A percentile compares a stretch with the other conserved stretches of the same genome.
Conservation (phyloP, 2,888 invertebrate species). For the Heteromyza rotundicornis region DNA sequence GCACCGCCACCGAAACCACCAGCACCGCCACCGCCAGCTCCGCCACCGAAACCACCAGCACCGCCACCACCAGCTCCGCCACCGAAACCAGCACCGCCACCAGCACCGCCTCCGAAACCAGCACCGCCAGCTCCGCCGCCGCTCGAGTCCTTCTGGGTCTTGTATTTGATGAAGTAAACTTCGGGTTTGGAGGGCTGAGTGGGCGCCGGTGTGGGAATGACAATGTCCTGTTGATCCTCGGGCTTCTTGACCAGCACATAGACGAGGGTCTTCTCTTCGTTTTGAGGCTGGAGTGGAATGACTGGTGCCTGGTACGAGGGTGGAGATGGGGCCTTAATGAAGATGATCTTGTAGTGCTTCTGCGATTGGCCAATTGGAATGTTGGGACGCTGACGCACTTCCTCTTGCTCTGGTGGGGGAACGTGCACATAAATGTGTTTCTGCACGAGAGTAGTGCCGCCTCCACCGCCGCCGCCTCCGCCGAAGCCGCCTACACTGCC, state of each 20-base stretch:
- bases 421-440: slow-evolving; percentile 91
- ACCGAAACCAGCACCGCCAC: slow-evolving; percentile 45
- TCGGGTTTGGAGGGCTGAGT: slow-evolving; percentile 88
- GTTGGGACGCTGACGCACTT: slow-evolving; percentile 67
- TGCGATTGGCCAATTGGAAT: slow-evolving; percentile 77
- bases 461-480: slow-evolving; percentile 55
- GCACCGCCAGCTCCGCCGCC: slow-evolving; percentile 43
- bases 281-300: slow-evolving; percentile 80
- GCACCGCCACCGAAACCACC: slow-evolving; percentile 40
- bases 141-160: slow-evolving; percentile 62
- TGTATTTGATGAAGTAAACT: slow-evolving; percentile 78
- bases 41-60: slow-evolving; percentile 36
- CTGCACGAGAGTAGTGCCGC: slow-evolving; percentile 69
- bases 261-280: slow-evolving; percentile 87
- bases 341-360: slow-evolving; percentile 91
- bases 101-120: slow-evolving; percentile 35
- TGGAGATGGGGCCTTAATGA: slow-evolving; percentile 88
- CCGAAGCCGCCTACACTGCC: slow-evolving; percentile 44
- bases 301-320: slow-evolving; percentile 82
- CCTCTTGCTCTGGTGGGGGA: slow-evolving; percentile 85
- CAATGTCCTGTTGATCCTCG: slow-evolving; percentile 82
- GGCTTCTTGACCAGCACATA: slow-evolving; percentile 89
- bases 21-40: slow-evolving; percentile 43
- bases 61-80: slow-evolving; percentile 33
- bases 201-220: slow-evolving; percentile 77